Evolutionary conservation across 1,140 invertebrate genomes (phyloP), one percentile per base, ranked within the genome.

Genomic region (Bombus vancouverensis): DNA sequence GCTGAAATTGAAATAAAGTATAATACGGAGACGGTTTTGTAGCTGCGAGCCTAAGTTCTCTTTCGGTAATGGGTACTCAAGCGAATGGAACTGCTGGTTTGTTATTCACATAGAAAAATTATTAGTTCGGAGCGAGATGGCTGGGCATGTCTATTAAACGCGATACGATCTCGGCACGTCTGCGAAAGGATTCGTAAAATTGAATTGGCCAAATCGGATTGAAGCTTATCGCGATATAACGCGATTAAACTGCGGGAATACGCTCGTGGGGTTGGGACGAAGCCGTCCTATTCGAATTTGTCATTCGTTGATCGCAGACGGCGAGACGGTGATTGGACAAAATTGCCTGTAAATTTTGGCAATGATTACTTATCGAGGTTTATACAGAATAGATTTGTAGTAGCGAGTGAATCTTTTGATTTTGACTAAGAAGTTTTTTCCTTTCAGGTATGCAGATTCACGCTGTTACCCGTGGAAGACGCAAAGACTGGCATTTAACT

Each of bases 171-270:
- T 4, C 39, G 47, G 76, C 28, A 22, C n/a, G 44, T 18, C 47
- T 42, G 15, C 47, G 39, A 72, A 89, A 89, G 88, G 83, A 88
- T 80, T 86, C 70, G 79, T 76, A 70, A 79, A 89, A 89, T 89
- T 88, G 83, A 87, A 86, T 89, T 83, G 79, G 47, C 65, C 83
- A 89, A 80, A 89, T 89, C 87, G 85, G 79, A 89, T 89, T 86
- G 71, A 13, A 68, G 83, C 74, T 79, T 85, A 72, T 79, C 66
- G 32, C 53, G 6, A 71, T 82, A 62, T 89, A 89, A 89, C 79
- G 68, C 87, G 88, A 89, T 89, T 89, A 89, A 89, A 65, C 70
- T 28, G 59, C 62, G 42, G 39, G 42, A 88, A 83, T 84, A 83
- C 86, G 65, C n/a, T 32, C 18, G 47, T 28, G 44, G 59, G 28